Evolutionary conservation across 2,797 vertebrate genomes (phyloP), one percentile per base, ranked within the genome.

Genomic region (Dendrocincla tyrannina): DNA sequence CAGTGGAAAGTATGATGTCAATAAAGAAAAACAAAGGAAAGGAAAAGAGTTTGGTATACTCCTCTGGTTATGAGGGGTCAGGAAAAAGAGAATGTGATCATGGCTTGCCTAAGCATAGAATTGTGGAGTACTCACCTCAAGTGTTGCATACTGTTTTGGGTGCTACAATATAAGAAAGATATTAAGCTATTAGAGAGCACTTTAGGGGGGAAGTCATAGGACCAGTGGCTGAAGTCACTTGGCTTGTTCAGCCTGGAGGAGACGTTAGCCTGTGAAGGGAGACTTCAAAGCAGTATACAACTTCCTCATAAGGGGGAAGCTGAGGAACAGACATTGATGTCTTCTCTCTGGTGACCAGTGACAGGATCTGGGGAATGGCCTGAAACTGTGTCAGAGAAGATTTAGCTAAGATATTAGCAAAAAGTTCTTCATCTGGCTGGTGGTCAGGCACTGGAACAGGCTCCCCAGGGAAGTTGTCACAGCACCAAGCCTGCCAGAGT

Each of bases 131-230:
- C 15, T 49, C 47, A 47, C 8, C 25, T 75, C 4, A 13, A 17
- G 3, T 49, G 17, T 10, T 62, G 30, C 13, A 7, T 13, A 15
- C 7, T 11, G 33, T 7, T 75, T 55, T 35, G 70, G 25, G 23
- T 49, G 47, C 33, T 41, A 41, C 55, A 55, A 35, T 37, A 62
- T 10, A 49, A 49, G 12, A 67, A 60, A 32, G 10, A 7, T 14
- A 11, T 7, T 41, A 62, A 68, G 9, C 5, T 75, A 7, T n/a
- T 60, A 41, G 3, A 59, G 27, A 32, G 41, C 32, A 24, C 35
- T 24, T 75, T 42, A n/a, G 18, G 42, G 10, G 3, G 16, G 10
- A 42, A 49, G 49, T 6, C 0, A 0, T 20, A 19, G 12, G 32
- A 37, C 11, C 5, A 55, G 19, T 4, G 27, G 4, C 15, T 68